These are phyloP conservation scores for Pinctada fucata DNA, from an alignment of 2,888 invertebrate species.

Conservation along the genomic window DNA sequence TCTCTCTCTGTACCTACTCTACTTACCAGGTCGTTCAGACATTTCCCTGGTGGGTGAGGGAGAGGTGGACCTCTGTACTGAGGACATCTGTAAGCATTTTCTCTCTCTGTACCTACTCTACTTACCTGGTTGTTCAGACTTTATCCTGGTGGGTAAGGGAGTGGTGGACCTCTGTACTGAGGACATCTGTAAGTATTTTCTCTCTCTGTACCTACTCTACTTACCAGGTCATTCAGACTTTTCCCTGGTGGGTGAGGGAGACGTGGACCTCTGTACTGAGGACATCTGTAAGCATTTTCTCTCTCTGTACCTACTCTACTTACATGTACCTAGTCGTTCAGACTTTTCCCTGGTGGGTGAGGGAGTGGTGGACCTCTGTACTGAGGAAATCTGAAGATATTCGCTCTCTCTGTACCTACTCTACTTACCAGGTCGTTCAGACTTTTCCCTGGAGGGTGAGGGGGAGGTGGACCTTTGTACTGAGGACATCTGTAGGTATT, in stretches of 20 bases:
- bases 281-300: conserved; percentile 59
- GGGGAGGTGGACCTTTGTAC: conserved; percentile 47
- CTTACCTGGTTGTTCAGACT: too few species aligned
- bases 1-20: background rate
- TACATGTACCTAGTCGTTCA: conserved; percentile 52
- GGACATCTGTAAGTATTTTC: conserved; percentile 45
- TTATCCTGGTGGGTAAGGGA: conserved; percentile 47
- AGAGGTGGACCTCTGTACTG: conserved; percentile 45
- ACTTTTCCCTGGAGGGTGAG: conserved; percentile 46
- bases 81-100: conserved; percentile 44
- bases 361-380: conserved; percentile 45
- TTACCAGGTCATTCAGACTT: background rate
- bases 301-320: conserved; percentile 12
- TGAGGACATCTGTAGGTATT: conserved; percentile 61
- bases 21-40: too few species aligned
- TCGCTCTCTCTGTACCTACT: too few species aligned
- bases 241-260: conserved; percentile 50
- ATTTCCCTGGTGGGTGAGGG: conserved; percentile 48
- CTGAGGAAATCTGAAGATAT: conserved; percentile 49
- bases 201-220: too few species aligned
- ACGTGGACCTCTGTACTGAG: conserved; percentile 45
- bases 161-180: conserved; percentile 47
- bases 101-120: too few species aligned
- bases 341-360: conserved; percentile 46
- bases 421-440: conserved; percentile 48